phyloP scores from a whole-genome alignment of 2,888 invertebrate species.

The Dyspetes luteomarginatus region DNA sequence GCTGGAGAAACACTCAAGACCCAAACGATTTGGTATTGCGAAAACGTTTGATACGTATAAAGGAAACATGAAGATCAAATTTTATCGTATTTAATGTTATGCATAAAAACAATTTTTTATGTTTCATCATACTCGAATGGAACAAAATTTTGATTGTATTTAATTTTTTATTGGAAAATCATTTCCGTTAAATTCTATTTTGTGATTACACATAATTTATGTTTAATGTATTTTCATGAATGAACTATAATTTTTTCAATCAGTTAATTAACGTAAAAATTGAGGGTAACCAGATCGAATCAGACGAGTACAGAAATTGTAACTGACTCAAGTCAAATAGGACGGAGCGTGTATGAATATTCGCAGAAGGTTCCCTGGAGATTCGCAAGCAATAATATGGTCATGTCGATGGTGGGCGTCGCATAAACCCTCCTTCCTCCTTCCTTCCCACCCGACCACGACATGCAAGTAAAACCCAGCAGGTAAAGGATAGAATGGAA shows the following conservation, averaged over 20 bases:
- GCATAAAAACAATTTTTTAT: neutral
- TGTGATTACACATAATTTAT: no score
- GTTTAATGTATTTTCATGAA: no score
- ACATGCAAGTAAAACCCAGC: slow-evolving; percentile 28
- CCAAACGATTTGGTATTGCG: neutral
- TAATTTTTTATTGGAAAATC: neutral
- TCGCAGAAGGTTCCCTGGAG: slow-evolving; percentile 11
- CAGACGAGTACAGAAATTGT: no score
- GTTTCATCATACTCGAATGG: neutral
- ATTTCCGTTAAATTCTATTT: neutral
- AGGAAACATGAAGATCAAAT: neutral
- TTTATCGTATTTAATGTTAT: neutral
- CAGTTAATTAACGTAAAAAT: no score
- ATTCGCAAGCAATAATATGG: slow-evolving; percentile 10
- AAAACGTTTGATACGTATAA: neutral
- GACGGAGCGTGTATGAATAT: neutral
- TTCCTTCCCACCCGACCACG: slow-evolving; percentile 64
- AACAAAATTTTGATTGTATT: neutral
- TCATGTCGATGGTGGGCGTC: slow-evolving; percentile 66
- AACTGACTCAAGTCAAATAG: no score
- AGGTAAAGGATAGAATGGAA: slow-evolving; percentile 2
- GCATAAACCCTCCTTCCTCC: slow-evolving; percentile 61
- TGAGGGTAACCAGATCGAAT: no score
- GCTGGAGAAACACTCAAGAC: neutral
- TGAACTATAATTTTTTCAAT: no score